These are phyloP conservation scores for Brevipalpus yothersi DNA, from an alignment of 1,140 invertebrate genomes.

Conservation along the genomic window DNA sequence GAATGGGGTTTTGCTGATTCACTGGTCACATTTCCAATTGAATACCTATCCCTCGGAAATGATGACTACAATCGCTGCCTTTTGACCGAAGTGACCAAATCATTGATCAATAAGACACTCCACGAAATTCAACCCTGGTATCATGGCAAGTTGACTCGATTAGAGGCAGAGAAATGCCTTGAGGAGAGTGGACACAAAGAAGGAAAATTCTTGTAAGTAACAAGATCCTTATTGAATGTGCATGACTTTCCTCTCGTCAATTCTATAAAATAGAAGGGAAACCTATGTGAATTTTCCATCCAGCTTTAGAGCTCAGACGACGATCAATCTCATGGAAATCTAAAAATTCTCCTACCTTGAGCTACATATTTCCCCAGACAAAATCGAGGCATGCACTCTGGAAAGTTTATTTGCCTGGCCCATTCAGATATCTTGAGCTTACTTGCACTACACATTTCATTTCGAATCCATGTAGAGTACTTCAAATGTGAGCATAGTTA, in stretches of 20 bases:
- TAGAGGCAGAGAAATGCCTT: conserved; percentile 13
- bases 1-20: conserved; percentile 14
- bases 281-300: neutral
- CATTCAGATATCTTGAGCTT: too few species aligned
- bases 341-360: neutral
- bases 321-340: neutral
- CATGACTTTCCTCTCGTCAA: neutral
- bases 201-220: conserved; percentile 17
- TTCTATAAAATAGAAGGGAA: neutral
- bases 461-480: too few species aligned
- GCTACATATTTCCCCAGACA: neutral
- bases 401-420: too few species aligned
- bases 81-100: conserved; percentile 4
- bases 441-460: too few species aligned
- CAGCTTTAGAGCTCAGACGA: neutral
- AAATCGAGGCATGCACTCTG: neutral
- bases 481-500: too few species aligned
- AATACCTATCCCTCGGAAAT: neutral
- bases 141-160: conserved; percentile 14
- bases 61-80: conserved; percentile 1
- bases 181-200: conserved; percentile 15
- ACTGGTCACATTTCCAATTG: neutral
- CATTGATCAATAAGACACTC: conserved; percentile 16
- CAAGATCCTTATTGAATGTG: neutral
- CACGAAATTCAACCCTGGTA: conserved; percentile 18